Evolutionary conservation across 2,888 invertebrate species (phyloP).

Genomic region (Polyommatus icarus): DNA sequence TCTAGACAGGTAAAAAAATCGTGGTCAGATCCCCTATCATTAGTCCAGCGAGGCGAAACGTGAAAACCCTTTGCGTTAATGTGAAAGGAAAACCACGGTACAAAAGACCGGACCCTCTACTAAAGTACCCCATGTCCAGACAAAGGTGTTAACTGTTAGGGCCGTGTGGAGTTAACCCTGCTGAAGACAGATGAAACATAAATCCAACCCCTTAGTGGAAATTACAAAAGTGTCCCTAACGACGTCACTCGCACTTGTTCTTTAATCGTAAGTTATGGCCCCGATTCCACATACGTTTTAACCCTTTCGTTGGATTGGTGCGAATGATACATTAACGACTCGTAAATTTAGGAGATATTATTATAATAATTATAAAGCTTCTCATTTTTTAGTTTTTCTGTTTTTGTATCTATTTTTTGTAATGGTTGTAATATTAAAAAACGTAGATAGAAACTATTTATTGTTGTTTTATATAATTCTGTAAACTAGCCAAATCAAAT

Average conservation of each 20-base stretch:
- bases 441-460: too few relatives aligned
- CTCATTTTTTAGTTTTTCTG: too few relatives aligned
- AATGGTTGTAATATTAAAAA: too few relatives aligned
- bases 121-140: conserved; percentile 34
- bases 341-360: not conserved
- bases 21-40: conserved; percentile 39
- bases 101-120: conserved; percentile 36
- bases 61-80: conserved; percentile 42
- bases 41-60: conserved; percentile 39
- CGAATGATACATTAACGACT: not conserved
- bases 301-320: not conserved
- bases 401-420: too few relatives aligned
- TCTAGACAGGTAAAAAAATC: conserved; percentile 39
- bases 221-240: conserved; percentile 62
- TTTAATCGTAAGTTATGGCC: conserved; percentile 41
- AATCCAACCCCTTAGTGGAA: conserved; percentile 66
- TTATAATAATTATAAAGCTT: too few relatives aligned
- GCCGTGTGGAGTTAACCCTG: conserved; percentile 58
- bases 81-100: conserved; percentile 41
- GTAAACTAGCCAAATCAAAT: too few relatives aligned
- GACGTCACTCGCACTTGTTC: conserved; percentile 47
- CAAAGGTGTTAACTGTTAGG: conserved; percentile 64
- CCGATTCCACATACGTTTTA: conserved; percentile 30
- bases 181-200: conserved; percentile 66
- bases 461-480: too few relatives aligned